These are phyloP conservation scores for Whitmania pigra DNA, from an alignment of 1,140 invertebrate species.

Conservation along the genomic window DNA sequence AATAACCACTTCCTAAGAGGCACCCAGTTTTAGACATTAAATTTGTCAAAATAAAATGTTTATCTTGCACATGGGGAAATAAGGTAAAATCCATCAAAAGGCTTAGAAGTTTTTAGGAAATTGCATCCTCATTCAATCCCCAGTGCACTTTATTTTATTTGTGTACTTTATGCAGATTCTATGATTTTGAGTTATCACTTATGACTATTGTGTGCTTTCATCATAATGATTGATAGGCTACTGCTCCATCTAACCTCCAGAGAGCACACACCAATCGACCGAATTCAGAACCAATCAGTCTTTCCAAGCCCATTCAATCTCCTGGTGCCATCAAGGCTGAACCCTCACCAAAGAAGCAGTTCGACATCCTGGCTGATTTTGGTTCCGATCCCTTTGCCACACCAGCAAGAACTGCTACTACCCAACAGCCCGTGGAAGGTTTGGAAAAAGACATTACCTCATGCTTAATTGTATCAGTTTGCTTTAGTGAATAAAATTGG, in stretches of 20 bases:
- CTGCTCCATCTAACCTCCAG: background rate
- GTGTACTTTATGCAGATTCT: no score
- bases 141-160: no score
- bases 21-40: no score
- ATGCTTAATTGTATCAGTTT: no score
- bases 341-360: background rate
- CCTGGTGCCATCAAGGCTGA: background rate
- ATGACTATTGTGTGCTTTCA: no score
- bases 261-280: background rate
- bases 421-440: background rate
- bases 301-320: background rate
- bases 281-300: constrained; percentile 1
- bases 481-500: no score
- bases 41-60: no score
- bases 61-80: no score
- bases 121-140: background rate
- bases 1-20: no score
- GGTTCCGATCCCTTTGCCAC: background rate
- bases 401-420: background rate
- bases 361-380: constrained; percentile 1
- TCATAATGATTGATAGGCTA: no score
- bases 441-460: background rate
- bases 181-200: no score
- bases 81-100: no score
- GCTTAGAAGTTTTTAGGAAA: background rate